A percentile compares a stretch with the other conserved stretches of the same genome.
Evolutionary conservation across 2,888 invertebrate species (phyloP).

Genomic region (Drosophila anceps): DNA sequence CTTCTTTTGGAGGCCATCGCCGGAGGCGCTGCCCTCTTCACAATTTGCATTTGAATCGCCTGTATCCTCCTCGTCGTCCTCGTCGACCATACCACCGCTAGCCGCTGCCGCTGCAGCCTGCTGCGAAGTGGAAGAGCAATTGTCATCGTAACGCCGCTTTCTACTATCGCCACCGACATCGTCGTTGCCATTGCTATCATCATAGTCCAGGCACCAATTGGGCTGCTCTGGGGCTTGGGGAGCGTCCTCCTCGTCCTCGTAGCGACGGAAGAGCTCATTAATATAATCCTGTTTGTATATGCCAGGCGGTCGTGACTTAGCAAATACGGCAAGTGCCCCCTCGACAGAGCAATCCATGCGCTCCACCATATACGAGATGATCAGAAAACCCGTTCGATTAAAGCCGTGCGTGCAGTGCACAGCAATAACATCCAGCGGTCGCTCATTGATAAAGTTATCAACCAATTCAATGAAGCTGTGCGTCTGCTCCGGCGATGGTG

Average conservation of each 20-base stretch:
- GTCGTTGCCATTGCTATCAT: slow-evolving; percentile 85
- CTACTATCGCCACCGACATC: slow-evolving; percentile 43
- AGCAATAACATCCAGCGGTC: slow-evolving; percentile 90
- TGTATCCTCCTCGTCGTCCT: slow-evolving; percentile 50
- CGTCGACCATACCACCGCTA: slow-evolving; percentile 25
- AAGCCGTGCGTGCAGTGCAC: slow-evolving; percentile 99
- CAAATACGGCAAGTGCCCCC: slow-evolving; percentile 92
- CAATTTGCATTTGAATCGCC: slow-evolving; percentile 39
- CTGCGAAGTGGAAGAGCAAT: slow-evolving; percentile 67
- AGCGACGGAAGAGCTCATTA: slow-evolving; percentile 92
- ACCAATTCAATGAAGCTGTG: slow-evolving; percentile 93
- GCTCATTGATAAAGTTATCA: slow-evolving; percentile 90
- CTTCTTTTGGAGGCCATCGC: slow-evolving; percentile 78
- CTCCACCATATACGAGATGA: slow-evolving; percentile 95
- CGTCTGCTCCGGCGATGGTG: slow-evolving; percentile 94
- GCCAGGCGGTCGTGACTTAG: slow-evolving; percentile 92
- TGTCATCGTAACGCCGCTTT: slow-evolving; percentile 72
- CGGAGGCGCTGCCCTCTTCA: slow-evolving; percentile 55
- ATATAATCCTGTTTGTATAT: slow-evolving; percentile 99
- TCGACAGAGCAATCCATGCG: slow-evolving; percentile 93
- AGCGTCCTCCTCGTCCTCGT: slow-evolving; percentile 90
- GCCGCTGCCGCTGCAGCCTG: slow-evolving; percentile 57
- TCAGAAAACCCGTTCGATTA: slow-evolving; percentile 98
- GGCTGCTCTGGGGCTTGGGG: slow-evolving; percentile 92
- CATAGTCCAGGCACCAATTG: slow-evolving; percentile 92